A percentile compares a stretch with the other conserved stretches of the same genome.
phyloP scores from a whole-genome alignment of 2,797 vertebrate genomes.

The Rhinophrynus dorsalis region DNA sequence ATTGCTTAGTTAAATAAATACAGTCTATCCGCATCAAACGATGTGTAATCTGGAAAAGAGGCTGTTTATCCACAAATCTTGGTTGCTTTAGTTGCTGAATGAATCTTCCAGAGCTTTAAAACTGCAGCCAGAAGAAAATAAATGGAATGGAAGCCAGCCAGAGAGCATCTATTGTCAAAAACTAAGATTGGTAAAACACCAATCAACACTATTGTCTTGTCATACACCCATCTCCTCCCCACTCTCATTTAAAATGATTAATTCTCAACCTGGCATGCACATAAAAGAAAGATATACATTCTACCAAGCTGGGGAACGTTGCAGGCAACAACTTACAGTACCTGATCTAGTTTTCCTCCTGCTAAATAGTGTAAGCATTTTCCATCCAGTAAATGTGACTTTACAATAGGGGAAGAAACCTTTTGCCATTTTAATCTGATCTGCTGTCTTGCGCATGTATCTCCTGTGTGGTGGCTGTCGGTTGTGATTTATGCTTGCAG shows the following conservation, averaged over 20 bases:
- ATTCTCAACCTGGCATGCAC: background rate
- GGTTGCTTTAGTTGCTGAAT: background rate
- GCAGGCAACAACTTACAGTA: background rate
- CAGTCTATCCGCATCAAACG: background rate
- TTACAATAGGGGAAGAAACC: background rate
- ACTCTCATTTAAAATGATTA: constrained; percentile 11
- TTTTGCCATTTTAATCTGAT: constrained; percentile 5
- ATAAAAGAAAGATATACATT: background rate
- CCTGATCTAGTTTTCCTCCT: background rate
- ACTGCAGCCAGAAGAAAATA: background rate
- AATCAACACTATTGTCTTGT: background rate
- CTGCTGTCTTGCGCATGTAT: background rate
- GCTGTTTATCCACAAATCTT: background rate
- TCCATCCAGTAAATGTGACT: background rate
- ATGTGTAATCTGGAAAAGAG: background rate
- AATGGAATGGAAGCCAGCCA: background rate
- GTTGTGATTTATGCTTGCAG: constrained; percentile 12
- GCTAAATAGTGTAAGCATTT: background rate
- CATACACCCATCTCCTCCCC: background rate
- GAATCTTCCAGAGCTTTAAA: background rate
- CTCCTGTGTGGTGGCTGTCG: constrained; percentile 15
- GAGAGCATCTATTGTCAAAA: background rate
- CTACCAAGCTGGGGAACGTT: background rate
- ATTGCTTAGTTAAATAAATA: no score
- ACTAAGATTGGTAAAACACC: background rate